phyloP scores from a whole-genome alignment of 2,888 invertebrate genomes.

The Andrena haemorrhoa region DNA sequence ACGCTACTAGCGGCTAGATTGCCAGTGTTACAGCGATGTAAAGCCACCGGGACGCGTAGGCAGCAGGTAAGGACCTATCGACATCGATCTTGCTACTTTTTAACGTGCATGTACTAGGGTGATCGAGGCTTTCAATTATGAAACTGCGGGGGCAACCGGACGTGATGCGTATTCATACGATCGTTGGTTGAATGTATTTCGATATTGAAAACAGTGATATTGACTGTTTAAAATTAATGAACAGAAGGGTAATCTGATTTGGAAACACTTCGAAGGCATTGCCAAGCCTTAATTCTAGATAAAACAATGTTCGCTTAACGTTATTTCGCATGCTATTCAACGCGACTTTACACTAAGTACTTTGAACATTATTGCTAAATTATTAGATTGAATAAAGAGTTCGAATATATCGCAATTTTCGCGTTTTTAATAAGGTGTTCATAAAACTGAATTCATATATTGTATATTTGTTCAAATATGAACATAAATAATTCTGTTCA shows the following conservation, averaged over 20 bases:
- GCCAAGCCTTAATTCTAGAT: no score
- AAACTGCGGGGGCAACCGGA: neutral
- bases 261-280: neutral
- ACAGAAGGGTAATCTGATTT: neutral
- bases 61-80: slow-evolving; percentile 51
- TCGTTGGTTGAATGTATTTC: neutral
- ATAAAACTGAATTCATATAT: no score
- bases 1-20: slow-evolving; percentile 44
- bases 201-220: neutral
- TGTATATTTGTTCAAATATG: no score
- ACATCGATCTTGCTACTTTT: slow-evolving; percentile 32
- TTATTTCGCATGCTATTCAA: no score
- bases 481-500: no score
- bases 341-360: no score
- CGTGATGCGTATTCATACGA: neutral
- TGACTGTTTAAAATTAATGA: neutral
- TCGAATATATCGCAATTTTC: neutral
- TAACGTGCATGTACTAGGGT: neutral
- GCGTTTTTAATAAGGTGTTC: neutral
- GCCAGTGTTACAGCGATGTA: slow-evolving; percentile 51
- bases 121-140: neutral
- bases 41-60: slow-evolving; percentile 27
- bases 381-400: no score
- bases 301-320: no score
- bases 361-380: no score